Base-by-base conservation (phyloP, 1,140 invertebrate species). In the Lordiphosa collinella region DNA sequence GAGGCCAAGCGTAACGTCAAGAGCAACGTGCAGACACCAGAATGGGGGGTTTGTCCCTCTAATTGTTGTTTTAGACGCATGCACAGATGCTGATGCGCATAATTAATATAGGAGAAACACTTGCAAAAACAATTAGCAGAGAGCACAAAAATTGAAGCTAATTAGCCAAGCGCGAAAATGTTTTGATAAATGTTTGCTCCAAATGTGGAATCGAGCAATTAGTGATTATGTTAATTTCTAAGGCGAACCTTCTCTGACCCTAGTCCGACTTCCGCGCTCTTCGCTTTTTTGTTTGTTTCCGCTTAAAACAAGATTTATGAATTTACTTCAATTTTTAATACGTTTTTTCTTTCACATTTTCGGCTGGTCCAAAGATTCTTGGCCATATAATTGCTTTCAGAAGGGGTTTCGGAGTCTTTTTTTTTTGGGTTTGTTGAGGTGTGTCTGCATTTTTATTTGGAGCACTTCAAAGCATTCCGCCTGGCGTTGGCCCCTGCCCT, bases 391-490 rank as follows among this genome's bases (percentile, higher is more conserved):
- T 80, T 80, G 76, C 71, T 58, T 76, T 37, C 43, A 49, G 54
- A 72, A 50, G 64, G 67, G 25, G 22, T 16, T 55, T 36, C 31
- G 31, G 12, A 22, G 18, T 12, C 13, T 43, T 53, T 58, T 66
- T 66, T 13, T 8, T 54, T 14, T 16, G 29, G 31, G 36, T 43
- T 55, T 35, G 46, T 18, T 46, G 62, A 84, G 78, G 78, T 84
- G 78, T 82, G 78, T 82, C 78, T 65, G 72, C 59, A 72, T 72
- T 82, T 82, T 84, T 84, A 82, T 82, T 76, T 82, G 76, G 76
- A 78, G 63, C 78, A 84, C 78, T 82, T 82, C 78, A 82, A 82
- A 82, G 78, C 44, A 67, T 78, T 78, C 78, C 78, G 75, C 70
- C 62, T 43, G 49, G 53, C 22, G 3, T 25, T 25, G 22, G 22